Conservation (phyloP, 2,797 vertebrate genomes). For the Anolis apletophallus region DNA sequence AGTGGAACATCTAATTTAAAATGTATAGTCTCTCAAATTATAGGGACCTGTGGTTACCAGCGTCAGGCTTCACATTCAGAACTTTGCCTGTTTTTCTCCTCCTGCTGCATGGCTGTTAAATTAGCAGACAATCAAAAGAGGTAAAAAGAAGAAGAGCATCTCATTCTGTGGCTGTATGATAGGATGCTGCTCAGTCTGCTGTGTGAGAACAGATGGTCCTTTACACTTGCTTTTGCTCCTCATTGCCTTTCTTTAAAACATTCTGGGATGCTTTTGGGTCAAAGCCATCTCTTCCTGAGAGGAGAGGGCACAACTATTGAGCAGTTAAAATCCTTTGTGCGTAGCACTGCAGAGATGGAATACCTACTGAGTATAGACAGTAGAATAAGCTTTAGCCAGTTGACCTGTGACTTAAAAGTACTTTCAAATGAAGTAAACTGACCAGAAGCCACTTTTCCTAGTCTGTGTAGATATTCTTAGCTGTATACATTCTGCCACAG, state of each 20-base stretch:
- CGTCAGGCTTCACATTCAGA: neutral
- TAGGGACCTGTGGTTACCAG: neutral
- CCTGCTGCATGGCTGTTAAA: conserved; percentile 1
- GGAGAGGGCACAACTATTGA: conserved; percentile 49
- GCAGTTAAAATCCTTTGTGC: conserved; percentile 48
- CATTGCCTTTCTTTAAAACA: conserved; percentile 66
- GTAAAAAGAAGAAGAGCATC: conserved; percentile 37
- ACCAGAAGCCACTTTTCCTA: neutral
- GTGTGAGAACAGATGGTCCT: conserved; percentile 62
- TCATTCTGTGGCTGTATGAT: conserved; percentile 6
- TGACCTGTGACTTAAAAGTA: conserved; percentile 18
- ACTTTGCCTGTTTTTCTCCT: conserved; percentile 8
- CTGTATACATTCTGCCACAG: neutral
- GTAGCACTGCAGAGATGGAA: conserved; percentile 39
- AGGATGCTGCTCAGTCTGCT: conserved; percentile 59
- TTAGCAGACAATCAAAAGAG: conserved; percentile 23
- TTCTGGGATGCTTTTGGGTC: conserved; percentile 43
- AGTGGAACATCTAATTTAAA: conserved; percentile 37
- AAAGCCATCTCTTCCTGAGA: conserved; percentile 51
- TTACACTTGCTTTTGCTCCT: conserved; percentile 45
- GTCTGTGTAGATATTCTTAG: neutral
- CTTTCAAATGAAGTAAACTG: neutral
- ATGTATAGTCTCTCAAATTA: neutral
- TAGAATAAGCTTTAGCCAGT: conserved; percentile 43
- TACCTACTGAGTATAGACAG: conserved; percentile 42